Evolutionary conservation across 2,797 vertebrate genomes (phyloP).

Genomic region (Monodelphis domestica): DNA sequence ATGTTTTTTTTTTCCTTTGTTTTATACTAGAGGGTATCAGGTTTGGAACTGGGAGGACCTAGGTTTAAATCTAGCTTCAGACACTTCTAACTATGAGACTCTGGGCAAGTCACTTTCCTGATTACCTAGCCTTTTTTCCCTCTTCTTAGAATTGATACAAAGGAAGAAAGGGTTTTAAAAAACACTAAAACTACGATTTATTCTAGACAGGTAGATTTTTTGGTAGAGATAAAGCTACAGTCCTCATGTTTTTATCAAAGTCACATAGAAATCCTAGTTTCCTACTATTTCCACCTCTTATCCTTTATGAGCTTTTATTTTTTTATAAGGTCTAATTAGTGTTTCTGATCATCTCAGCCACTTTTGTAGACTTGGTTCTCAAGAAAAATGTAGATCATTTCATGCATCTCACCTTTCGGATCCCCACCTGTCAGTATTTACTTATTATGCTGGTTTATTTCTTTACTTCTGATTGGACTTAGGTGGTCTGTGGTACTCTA

Average conservation of each 20-base stretch:
- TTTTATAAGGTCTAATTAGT: neutral
- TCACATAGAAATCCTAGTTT: neutral
- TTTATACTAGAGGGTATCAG: too few relatives aligned
- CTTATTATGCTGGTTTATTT: neutral
- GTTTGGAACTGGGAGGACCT: too few relatives aligned
- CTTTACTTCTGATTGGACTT: neutral
- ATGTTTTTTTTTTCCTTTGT: too few relatives aligned
- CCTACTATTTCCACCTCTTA: neutral
- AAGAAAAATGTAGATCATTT: neutral
- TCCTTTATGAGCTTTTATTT: neutral
- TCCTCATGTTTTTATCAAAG: neutral
- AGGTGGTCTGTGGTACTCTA: too few relatives aligned
- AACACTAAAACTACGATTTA: neutral
- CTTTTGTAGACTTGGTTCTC: neutral
- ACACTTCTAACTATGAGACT: too few relatives aligned
- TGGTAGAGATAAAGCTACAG: neutral
- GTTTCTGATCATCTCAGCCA: neutral
- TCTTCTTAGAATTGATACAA: too few relatives aligned
- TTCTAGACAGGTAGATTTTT: neutral
- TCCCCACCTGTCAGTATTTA: neutral
- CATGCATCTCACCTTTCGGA: neutral
- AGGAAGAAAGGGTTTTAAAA: too few relatives aligned
- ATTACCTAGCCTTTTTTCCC: too few relatives aligned
- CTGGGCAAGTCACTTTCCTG: too few relatives aligned
- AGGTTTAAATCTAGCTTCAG: too few relatives aligned